Conservation (phyloP, 2,113 vertebrate species). For the Nicator chloris region DNA sequence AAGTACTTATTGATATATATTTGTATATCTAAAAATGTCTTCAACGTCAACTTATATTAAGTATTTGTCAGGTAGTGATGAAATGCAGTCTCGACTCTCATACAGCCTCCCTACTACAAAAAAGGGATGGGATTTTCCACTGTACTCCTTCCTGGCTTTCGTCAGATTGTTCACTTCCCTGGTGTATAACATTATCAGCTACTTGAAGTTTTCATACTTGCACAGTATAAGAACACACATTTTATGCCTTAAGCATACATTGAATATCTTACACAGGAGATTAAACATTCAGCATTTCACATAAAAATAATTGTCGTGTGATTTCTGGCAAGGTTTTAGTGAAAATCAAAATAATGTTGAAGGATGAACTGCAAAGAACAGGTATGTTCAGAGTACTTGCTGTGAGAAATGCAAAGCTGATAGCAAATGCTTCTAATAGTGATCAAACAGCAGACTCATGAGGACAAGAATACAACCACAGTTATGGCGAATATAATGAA, state of each 20-base stretch:
- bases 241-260: neutral
- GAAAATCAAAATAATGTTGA: neutral
- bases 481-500: neutral
- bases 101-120: neutral
- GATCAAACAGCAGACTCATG: neutral
- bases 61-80: neutral
- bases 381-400: neutral
- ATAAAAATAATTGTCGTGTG: neutral
- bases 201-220: neutral
- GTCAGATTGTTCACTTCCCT: neutral
- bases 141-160: neutral
- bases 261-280: neutral
- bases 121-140: neutral
- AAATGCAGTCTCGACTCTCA: neutral
- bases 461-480: neutral
- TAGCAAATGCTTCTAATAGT: neutral
- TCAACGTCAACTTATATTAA: neutral
- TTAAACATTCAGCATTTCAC: neutral
- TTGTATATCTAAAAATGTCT: neutral
- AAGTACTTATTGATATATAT: neutral
- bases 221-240: neutral
- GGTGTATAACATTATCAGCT: neutral
- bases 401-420: neutral
- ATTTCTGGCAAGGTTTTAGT: neutral
- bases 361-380: neutral